Base-by-base conservation (phyloP, 1,140 invertebrate genomes). In the Trypoxylus dichotomus region DNA sequence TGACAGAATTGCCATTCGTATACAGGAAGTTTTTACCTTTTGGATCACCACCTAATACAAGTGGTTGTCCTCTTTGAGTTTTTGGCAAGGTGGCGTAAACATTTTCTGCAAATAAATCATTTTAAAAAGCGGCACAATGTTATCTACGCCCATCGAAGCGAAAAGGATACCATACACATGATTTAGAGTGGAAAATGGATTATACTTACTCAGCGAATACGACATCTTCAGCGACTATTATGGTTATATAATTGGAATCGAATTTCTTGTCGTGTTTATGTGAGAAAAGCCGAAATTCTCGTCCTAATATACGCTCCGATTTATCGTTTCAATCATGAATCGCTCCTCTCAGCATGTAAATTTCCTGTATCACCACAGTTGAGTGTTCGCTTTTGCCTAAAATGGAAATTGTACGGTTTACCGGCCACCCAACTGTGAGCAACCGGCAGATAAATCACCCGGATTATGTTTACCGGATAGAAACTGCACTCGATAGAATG, bases 1-100 rank as follows among this genome's bases (percentile, higher is more conserved):
- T 98, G 58, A 99, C 96, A 84, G 95, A 98, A 85, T 98, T 98
- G 80, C 97, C 97, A 90, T 99, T 98, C 43, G 96, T 94, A 86
- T 99, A 99, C 24, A 99, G 90, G 86, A 99, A 97, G 84, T 96
- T 98, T 83, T 98, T 97, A 60, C 97, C 97, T 87, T 99, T 98
- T 10, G 97, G 97, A 90, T 98, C 97, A 25, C 93, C 93, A 75
- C 96, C 96, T 74, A 99, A 86, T 54, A 99, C 97, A 80, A 99
- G 91, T 25, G 97, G 96, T 82, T 95, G 93, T 25, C 98, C 98
- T 83, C 98, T 89, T 84, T 94, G 92, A 24, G 98, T 99, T 83
- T 94, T 92, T 68, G 98, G 98, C 81, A 99, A 88, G 54, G 96
- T 93, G 63, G 97, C 95, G 89, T 96, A 98, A 86, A 94, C 94